phyloP scores from a whole-genome alignment of 1,140 invertebrate species.

The Ooceraea biroi region DNA sequence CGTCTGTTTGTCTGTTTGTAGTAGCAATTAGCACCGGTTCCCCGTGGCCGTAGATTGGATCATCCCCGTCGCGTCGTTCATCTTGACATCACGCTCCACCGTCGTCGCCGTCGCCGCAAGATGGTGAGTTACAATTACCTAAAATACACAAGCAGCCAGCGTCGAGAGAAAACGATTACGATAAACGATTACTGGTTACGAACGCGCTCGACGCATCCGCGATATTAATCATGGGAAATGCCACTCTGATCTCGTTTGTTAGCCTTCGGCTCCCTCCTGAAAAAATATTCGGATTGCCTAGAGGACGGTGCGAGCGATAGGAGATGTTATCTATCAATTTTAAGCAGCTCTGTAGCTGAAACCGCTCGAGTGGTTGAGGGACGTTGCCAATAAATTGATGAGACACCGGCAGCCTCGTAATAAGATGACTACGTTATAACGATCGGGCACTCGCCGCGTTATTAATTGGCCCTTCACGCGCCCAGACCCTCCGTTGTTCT shows the following conservation, averaged over 20 bases:
- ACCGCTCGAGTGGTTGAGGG: slow-evolving; percentile 74
- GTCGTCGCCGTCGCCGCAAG: slow-evolving; percentile 62
- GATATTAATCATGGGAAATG: slow-evolving; percentile 4
- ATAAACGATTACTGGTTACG: slow-evolving; percentile 3
- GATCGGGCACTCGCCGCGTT: slow-evolving; percentile 72
- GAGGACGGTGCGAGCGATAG: slow-evolving; percentile 24
- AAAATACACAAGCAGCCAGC: slow-evolving; percentile 68
- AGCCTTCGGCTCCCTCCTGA: slow-evolving; percentile 1
- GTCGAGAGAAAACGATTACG: slow-evolving; percentile 55
- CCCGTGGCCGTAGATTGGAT: slow-evolving; percentile 75
- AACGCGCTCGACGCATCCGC: not conserved
- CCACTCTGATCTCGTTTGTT: slow-evolving; percentile 25
- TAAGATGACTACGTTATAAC: slow-evolving; percentile 78
- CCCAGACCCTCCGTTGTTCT: slow-evolving; percentile 57
- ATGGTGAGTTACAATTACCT: slow-evolving; percentile 77
- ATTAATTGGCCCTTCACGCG: slow-evolving; percentile 77
- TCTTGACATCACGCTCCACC: slow-evolving; percentile 63
- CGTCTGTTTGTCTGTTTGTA: slow-evolving; percentile 79
- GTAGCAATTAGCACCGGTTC: slow-evolving; percentile 74
- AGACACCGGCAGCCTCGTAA: slow-evolving; percentile 71
- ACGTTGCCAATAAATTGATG: slow-evolving; percentile 79
- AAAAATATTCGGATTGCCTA: slow-evolving; percentile 49
- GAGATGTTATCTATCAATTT: slow-evolving; percentile 76
- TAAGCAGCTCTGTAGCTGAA: slow-evolving; percentile 77
- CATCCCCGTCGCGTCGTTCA: slow-evolving; percentile 64